Base-by-base conservation (phyloP, 1,140 invertebrate species). In the Caerostris extrusa region DNA sequence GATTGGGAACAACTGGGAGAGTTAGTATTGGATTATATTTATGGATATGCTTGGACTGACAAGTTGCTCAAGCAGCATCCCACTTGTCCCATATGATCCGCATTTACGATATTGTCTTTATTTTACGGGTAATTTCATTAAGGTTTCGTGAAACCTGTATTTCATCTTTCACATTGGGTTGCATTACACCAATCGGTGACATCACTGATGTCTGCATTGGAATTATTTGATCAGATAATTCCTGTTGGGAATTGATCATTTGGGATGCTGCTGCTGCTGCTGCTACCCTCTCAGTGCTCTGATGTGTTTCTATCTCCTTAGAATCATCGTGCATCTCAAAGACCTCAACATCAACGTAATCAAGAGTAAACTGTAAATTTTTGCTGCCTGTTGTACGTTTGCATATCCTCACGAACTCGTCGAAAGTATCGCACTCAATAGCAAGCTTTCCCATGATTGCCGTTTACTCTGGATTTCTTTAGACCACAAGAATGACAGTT, bases 341-440 rank as follows among this genome's bases (percentile, higher is more conserved):
- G n/a, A 71, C 69, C 7, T 71, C 17, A 69, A 94, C 92, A 94
- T 94, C 60, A 34, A 94, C 86, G 57, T 64, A 94, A 69, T 94
- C 50, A 14, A 94, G 3, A 7, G 91, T 93, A n/a, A 19, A 69
- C 19, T 69, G n/a, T 17, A 69, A 17, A 69, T 69, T 71, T 71
- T 71, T 71, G n/a, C n/a, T 77, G 58, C 91, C 81, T 19, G 67
- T 71, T 82, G 91, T 64, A 50, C 58, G 12, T 61, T 86, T 94
- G 58, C 67, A 91, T 69, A 93, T 53, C 53, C 91, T 50, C n/a
- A 12, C 19, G 85, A 94, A 67, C 87, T 91, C 56, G 53, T 94
- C 91, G 53, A 94, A 77, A 12, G 55, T 71, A 56, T 71, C 91
- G 55, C 90, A 94, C 93, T 94, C 90, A n/a, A 94, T 94, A 1